Percentiles rank a stretch among this genome's conserved stretches.
These are phyloP conservation scores for Platerodrilus igneus DNA, from an alignment of 2,888 invertebrate species.

Conservation along the genomic window DNA sequence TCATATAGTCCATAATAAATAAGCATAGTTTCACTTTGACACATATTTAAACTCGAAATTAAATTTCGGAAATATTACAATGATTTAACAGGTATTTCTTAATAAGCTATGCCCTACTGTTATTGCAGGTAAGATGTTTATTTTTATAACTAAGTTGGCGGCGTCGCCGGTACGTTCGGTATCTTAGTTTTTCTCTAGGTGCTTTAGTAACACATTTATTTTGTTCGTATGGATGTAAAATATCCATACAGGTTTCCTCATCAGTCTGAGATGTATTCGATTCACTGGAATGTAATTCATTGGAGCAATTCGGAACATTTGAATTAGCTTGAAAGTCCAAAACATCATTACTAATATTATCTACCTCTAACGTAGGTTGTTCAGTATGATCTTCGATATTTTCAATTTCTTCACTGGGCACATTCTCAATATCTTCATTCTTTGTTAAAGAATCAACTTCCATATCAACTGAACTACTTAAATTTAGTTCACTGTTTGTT, in stretches of 20 bases:
- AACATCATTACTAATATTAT: constrained; percentile 1
- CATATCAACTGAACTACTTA: constrained; percentile 6
- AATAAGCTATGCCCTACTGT: too few species aligned
- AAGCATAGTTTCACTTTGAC: too few species aligned
- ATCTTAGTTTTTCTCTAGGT: constrained; percentile 13
- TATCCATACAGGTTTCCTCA: constrained; percentile 19
- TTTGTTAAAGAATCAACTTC: constrained; percentile 2
- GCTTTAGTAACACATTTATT: constrained; percentile 10
- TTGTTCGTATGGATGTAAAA: constrained; percentile 13
- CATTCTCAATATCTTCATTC: neutral
- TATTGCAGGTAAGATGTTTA: too few species aligned
- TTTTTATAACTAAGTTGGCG: constrained; percentile 21
- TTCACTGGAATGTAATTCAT: constrained; percentile 10
- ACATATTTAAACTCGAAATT: too few species aligned
- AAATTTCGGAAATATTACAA: too few species aligned
- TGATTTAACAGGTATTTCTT: too few species aligned
- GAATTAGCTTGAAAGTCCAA: constrained; percentile 4
- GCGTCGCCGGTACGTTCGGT: constrained; percentile 18
- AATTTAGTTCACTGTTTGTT: constrained; percentile 14
- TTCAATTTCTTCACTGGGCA: constrained; percentile 4
- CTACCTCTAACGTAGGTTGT: constrained; percentile 1
- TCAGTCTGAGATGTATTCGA: constrained; percentile 25
- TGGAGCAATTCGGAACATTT: constrained; percentile 11
- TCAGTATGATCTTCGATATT: constrained; percentile 10
- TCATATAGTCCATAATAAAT: too few species aligned